phyloP scores from a whole-genome alignment of 1,140 invertebrate species.

The Drosophila albomicans region DNA sequence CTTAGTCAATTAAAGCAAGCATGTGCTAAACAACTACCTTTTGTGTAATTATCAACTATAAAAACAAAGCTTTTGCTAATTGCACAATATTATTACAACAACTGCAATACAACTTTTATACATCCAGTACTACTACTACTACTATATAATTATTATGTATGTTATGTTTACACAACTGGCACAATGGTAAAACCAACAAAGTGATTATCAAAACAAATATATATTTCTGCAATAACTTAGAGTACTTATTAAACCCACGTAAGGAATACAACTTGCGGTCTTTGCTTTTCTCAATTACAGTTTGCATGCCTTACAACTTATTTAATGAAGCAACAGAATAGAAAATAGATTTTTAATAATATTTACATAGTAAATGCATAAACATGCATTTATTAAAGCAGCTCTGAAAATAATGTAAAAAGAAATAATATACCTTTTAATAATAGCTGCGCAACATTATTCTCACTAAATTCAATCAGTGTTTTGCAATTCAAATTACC shows the following conservation, averaged over 20 bases:
- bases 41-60: constrained; percentile 24
- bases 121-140: background rate
- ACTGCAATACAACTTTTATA: background rate
- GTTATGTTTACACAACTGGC: constrained; percentile 5
- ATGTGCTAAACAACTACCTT: constrained; percentile 16
- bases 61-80: constrained; percentile 26
- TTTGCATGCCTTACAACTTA: no score
- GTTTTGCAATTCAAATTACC: background rate
- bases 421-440: no score
- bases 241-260: background rate
- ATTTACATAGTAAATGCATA: no score
- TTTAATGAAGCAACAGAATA: no score
- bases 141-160: constrained; percentile 1
- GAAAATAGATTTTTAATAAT: no score
- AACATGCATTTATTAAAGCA: no score
- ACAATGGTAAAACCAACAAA: constrained; percentile 1
- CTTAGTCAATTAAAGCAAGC: constrained; percentile 44
- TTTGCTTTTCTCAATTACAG: background rate
- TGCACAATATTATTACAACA: constrained; percentile 9
- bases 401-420: no score
- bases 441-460: no score
- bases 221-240: background rate
- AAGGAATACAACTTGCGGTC: background rate
- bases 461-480: no score
- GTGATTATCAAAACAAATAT: background rate